phyloP scores from a whole-genome alignment of 2,113 vertebrate genomes.

The Ariopsis seemanni region DNA sequence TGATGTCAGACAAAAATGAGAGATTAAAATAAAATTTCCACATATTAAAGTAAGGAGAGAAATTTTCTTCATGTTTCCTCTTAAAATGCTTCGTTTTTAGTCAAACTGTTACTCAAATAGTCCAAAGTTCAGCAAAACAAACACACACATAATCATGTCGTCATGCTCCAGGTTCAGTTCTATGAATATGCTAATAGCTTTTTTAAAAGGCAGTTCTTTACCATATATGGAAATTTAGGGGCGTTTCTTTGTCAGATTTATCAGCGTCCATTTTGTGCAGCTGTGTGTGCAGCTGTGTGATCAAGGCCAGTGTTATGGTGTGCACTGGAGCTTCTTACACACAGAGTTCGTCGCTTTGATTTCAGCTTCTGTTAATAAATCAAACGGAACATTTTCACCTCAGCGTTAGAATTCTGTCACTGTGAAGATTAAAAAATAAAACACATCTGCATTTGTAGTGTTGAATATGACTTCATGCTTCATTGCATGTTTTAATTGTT shows the following conservation, averaged over 20 bases:
- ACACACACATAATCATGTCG: neutral
- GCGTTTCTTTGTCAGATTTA: neutral
- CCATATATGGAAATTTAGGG: neutral
- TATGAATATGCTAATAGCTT: neutral
- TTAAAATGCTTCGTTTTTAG: neutral
- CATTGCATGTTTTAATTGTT: no score
- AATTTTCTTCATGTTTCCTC: neutral
- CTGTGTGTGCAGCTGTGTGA: neutral
- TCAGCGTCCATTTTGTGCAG: neutral
- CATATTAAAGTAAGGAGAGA: neutral
- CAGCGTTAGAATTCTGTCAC: no score
- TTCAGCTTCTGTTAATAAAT: neutral
- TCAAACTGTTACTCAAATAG: neutral
- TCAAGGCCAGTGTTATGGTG: neutral
- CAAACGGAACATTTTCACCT: neutral
- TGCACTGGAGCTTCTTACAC: neutral
- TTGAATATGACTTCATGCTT: neutral
- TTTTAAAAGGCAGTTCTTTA: neutral
- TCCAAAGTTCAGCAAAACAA: conserved; percentile 27
- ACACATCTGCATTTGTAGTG: neutral
- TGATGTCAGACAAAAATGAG: neutral
- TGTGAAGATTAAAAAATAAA: neutral
- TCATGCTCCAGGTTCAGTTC: neutral
- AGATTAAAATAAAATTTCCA: neutral
- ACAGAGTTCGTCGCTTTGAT: neutral